A percentile compares a stretch with the other conserved stretches of the same genome.
These are phyloP conservation scores for Chloroceryle aenea DNA, from an alignment of 2,113 vertebrate species.

Conservation along the genomic window DNA sequence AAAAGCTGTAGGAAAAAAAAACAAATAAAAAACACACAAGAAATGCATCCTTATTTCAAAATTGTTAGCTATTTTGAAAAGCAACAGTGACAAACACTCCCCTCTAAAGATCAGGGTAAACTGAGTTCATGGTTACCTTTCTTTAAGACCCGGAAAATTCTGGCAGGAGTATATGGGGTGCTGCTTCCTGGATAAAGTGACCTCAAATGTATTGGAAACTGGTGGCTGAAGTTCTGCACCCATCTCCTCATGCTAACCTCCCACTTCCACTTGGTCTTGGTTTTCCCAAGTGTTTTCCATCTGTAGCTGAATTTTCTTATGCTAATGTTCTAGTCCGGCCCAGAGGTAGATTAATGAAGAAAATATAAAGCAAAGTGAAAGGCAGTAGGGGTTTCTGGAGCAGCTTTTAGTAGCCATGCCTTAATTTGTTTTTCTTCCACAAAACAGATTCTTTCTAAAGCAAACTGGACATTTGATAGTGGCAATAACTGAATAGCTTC, in stretches of 20 bases:
- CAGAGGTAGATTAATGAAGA: not conserved
- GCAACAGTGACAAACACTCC: not conserved
- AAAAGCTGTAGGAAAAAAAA: not conserved
- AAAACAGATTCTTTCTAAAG: not conserved
- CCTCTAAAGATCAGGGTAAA: not conserved
- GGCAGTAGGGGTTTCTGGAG: not conserved
- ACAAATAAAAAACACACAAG: not conserved
- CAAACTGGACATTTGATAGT: not conserved
- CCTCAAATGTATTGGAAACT: not conserved
- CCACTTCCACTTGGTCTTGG: not conserved
- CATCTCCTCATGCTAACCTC: not conserved
- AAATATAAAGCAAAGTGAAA: not conserved
- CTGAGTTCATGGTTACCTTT: not conserved
- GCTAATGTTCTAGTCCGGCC: not conserved
- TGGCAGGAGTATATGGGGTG: not conserved
- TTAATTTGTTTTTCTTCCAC: not conserved
- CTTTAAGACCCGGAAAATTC: not conserved
- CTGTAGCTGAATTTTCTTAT: not conserved
- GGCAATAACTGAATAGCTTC: not conserved
- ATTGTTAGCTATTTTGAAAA: not conserved
- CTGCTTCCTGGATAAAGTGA: not conserved
- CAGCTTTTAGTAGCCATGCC: not conserved
- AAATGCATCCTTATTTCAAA: not conserved
- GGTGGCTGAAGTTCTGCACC: not conserved
- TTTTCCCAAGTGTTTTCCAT: not conserved